Evolutionary conservation across 2,797 vertebrate genomes (phyloP).

Genomic region (Myotis planiceps): DNA sequence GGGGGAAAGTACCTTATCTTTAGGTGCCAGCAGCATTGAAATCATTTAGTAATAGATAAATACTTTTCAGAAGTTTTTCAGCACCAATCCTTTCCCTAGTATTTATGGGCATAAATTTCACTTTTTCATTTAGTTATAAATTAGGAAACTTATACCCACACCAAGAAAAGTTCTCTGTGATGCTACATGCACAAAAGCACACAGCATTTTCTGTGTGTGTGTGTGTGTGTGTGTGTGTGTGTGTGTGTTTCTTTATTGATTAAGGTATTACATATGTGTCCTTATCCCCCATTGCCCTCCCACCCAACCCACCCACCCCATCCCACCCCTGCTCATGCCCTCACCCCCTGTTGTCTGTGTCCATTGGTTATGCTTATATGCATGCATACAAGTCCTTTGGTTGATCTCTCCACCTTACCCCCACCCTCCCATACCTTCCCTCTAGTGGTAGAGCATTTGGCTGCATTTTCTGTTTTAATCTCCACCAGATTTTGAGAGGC

Average conservation of each 20-base stretch:
- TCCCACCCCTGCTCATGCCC: too few species aligned
- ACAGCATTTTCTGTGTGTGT: not conserved
- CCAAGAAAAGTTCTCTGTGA: not conserved
- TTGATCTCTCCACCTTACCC: too few species aligned
- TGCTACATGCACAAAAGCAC: not conserved
- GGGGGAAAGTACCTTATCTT: not conserved
- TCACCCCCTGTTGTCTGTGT: too few species aligned
- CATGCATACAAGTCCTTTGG: too few species aligned
- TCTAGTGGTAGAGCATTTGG: too few species aligned
- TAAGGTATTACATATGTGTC: too few species aligned
- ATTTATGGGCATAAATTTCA: slow-evolving; percentile 42
- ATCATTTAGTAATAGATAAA: slow-evolving; percentile 41
- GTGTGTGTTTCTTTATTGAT: too few species aligned
- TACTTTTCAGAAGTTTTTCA: slow-evolving; percentile 37
- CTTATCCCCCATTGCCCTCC: too few species aligned
- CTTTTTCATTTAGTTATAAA: slow-evolving; percentile 35
- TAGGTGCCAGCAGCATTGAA: not conserved
- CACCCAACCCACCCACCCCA: too few species aligned
- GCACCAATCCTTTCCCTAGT: not conserved
- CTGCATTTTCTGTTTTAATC: not conserved
- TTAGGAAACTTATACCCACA: not conserved
- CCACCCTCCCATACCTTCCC: too few species aligned
- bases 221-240: too few species aligned
- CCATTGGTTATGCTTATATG: too few species aligned
- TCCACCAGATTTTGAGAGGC: not conserved